A percentile compares a stretch with the other conserved stretches of the same genome.
These are phyloP conservation scores for Panonychus citri DNA, from an alignment of 1,140 invertebrate genomes.

Conservation along the genomic window DNA sequence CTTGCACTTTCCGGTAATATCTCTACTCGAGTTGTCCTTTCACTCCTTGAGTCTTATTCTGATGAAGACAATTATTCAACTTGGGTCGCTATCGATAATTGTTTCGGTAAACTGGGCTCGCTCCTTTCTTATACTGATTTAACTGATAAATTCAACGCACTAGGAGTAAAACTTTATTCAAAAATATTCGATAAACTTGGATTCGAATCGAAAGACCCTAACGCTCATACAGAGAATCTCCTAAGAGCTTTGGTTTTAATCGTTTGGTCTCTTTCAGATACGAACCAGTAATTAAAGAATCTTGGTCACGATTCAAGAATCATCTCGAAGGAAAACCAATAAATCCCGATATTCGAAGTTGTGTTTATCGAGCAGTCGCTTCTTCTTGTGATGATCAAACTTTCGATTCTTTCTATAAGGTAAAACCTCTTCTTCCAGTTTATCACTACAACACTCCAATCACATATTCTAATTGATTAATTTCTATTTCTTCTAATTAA, in stretches of 20 bases:
- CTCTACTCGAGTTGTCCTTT: slow-evolving; percentile 47
- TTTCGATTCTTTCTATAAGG: slow-evolving; percentile 29
- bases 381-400: slow-evolving; percentile 39
- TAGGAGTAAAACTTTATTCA: slow-evolving; percentile 39
- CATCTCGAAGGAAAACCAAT: slow-evolving; percentile 24
- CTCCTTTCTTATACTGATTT: slow-evolving; percentile 52
- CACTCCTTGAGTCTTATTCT: slow-evolving; percentile 46
- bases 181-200: slow-evolving; percentile 43
- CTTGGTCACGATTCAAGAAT: slow-evolving; percentile 37
- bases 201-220: slow-evolving; percentile 29
- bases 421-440: not conserved
- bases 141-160: slow-evolving; percentile 40
- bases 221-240: slow-evolving; percentile 50
- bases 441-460: not conserved
- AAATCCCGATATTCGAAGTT: slow-evolving; percentile 34
- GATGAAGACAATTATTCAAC: slow-evolving; percentile 78
- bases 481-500: too few relatives aligned
- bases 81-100: slow-evolving; percentile 59
- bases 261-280: slow-evolving; percentile 58
- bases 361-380: slow-evolving; percentile 64
- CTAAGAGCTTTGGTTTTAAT: slow-evolving; percentile 56
- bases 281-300: slow-evolving; percentile 46
- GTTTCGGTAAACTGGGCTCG: slow-evolving; percentile 41
- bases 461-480: not conserved
- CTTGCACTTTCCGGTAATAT: slow-evolving; percentile 56